These are phyloP conservation scores for Lagorchestes hirsutus DNA, from an alignment of 2,797 vertebrate genomes.

Conservation along the genomic window DNA sequence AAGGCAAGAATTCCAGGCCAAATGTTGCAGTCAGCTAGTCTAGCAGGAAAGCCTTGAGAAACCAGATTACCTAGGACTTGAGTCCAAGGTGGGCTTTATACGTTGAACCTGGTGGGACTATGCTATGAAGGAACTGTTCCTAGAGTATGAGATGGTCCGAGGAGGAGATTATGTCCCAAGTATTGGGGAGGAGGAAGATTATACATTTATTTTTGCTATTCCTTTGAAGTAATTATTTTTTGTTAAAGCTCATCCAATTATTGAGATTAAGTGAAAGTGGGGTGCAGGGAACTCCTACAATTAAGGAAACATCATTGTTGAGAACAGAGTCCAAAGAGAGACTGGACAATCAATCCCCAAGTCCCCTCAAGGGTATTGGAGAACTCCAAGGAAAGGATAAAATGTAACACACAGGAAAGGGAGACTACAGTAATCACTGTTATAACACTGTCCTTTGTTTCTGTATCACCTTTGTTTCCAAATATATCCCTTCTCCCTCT, in stretches of 20 bases:
- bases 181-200: neutral
- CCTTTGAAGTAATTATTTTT: neutral
- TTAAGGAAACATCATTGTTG: neutral
- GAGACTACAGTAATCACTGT: neutral
- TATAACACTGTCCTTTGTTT: neutral
- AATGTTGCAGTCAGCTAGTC: neutral
- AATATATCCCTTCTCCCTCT: neutral
- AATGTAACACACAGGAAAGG: neutral
- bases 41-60: neutral
- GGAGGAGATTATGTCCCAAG: neutral
- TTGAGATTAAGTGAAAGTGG: neutral
- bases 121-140: neutral
- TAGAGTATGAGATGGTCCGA: neutral
- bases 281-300: neutral
- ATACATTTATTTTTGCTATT: neutral
- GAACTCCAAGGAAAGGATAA: neutral
- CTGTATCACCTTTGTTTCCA: neutral
- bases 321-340: neutral
- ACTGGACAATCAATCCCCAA: neutral
- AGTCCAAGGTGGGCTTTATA: neutral
- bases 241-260: neutral
- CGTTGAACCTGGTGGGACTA: neutral
- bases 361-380: neutral
- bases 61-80: neutral
- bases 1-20: neutral